Conservation (phyloP, 2,113 vertebrate genomes). For the Ia io region DNA sequence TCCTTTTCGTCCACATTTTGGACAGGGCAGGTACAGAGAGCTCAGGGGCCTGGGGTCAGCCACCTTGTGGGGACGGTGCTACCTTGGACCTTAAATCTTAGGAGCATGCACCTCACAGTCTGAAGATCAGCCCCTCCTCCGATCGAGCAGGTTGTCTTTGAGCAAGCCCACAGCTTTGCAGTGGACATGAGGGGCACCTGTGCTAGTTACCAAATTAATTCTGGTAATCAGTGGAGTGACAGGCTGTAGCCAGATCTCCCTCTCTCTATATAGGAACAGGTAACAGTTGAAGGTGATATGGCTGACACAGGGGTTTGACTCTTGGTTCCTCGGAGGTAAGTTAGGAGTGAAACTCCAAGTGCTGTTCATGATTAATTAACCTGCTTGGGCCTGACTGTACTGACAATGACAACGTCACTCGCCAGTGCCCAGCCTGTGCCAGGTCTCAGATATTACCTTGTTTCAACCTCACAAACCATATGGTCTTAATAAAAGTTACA, state of each 20-base stretch:
- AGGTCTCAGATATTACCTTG: neutral
- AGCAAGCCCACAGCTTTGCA: neutral
- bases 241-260: no score
- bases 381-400: neutral
- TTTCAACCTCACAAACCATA: neutral
- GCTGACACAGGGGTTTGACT: neutral
- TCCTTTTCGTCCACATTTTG: no score
- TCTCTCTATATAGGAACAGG: neutral
- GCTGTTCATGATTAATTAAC: no score
- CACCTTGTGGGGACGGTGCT: no score
- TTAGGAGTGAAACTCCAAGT: neutral
- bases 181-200: neutral
- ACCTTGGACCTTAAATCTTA: neutral
- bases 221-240: neutral
- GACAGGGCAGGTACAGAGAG: neutral
- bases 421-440: fast-evolving
- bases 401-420: fast-evolving
- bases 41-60: neutral
- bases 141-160: neutral
- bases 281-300: neutral
- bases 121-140: neutral
- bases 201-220: neutral
- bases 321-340: neutral
- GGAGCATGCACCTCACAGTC: neutral
- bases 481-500: neutral